These are phyloP conservation scores for Paradisaea rubra DNA, from an alignment of 2,113 vertebrate genomes.

Conservation along the genomic window DNA sequence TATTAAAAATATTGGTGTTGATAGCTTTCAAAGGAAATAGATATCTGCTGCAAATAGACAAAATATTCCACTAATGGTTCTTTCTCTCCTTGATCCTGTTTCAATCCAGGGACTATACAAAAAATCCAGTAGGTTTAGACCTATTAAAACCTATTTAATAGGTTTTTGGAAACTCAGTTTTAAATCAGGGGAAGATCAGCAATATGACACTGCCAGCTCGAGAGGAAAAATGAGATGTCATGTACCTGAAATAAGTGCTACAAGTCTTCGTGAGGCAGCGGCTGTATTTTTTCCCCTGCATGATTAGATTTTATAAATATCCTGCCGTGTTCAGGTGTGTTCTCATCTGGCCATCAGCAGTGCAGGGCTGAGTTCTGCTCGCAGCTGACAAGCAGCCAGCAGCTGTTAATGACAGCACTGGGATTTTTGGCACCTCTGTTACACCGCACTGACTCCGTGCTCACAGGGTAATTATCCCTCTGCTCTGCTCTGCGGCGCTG, in stretches of 20 bases:
- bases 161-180: not conserved
- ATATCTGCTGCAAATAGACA: not conserved
- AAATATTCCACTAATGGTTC: not conserved
- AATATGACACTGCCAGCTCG: not conserved
- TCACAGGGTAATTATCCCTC: slow-evolving; percentile 21
- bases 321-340: not conserved
- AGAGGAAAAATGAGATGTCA: slow-evolving; percentile 30
- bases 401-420: slow-evolving; percentile 7
- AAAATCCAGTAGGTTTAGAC: not conserved
- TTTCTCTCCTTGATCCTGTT: not conserved
- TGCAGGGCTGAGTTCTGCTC: not conserved
- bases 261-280: not conserved
- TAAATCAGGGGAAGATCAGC: slow-evolving; percentile 8
- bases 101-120: not conserved
- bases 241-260: slow-evolving; percentile 5
- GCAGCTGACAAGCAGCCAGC: not conserved
- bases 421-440: slow-evolving; percentile 17
- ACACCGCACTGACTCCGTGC: not conserved
- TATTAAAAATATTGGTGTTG: not conserved
- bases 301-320: slow-evolving; percentile 48
- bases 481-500: not conserved
- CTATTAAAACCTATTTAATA: not conserved
- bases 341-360: not conserved
- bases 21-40: not conserved
- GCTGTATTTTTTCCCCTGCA: not conserved